These are phyloP conservation scores for Diachasmimorpha longicaudata DNA, from an alignment of 1,140 invertebrate genomes.

Conservation along the genomic window DNA sequence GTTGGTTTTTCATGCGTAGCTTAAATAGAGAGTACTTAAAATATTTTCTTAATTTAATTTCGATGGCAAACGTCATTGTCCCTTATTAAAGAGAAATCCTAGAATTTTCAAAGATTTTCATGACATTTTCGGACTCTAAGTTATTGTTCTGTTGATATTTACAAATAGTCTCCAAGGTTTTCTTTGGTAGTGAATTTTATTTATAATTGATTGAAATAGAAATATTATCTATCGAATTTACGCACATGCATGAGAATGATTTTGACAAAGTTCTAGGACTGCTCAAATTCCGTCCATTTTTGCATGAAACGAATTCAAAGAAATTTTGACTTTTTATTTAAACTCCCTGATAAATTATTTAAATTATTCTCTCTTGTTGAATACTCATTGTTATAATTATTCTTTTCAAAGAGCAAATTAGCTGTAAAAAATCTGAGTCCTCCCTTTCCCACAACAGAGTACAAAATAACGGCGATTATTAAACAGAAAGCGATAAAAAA, in stretches of 20 bases:
- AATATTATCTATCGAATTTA: not conserved
- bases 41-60: constrained; percentile 9
- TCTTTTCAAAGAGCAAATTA: constrained; percentile 4
- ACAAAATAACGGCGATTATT: constrained; percentile 42
- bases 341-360: not conserved
- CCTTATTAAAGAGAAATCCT: not conserved
- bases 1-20: constrained; percentile 44
- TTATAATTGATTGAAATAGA: not conserved
- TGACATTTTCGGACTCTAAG: not conserved
- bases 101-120: not conserved
- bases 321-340: not conserved
- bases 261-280: constrained; percentile 9
- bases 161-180: too few relatives aligned
- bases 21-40: constrained; percentile 45
- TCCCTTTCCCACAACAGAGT: constrained; percentile 32
- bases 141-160: not conserved
- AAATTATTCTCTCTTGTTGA: not conserved
- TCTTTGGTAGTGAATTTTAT: not conserved
- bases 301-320: not conserved
- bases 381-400: not conserved
- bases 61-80: not conserved
- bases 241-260: not conserved
- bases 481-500: constrained; percentile 14
- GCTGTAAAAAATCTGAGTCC: not conserved
- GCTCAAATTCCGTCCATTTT: constrained; percentile 27